Evolutionary conservation across 1,140 invertebrate genomes (phyloP).

Genomic region (Drosophila rufa): DNA sequence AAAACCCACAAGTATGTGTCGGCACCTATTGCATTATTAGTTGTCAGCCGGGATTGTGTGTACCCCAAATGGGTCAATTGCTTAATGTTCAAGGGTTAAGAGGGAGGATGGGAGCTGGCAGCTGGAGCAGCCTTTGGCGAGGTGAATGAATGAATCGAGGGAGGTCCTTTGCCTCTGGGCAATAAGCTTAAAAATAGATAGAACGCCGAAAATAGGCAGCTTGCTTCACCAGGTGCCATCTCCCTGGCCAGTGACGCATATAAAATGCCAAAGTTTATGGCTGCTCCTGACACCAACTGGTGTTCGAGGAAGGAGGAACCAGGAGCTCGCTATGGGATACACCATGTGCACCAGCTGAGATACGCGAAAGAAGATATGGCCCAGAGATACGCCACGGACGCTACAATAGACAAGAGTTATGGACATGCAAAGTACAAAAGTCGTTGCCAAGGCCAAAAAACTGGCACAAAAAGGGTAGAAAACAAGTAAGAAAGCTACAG

Average conservation of each 20-base stretch:
- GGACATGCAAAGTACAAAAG: conserved; percentile 34
- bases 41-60: conserved; percentile 40
- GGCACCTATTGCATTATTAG: conserved; percentile 66
- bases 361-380: conserved; percentile 2
- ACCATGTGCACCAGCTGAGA: conserved; percentile 6
- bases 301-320: not conserved
- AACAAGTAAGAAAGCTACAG: too few species aligned
- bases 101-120: not conserved
- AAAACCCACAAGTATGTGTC: conserved; percentile 21
- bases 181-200: conserved; percentile 55
- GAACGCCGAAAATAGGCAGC: conserved; percentile 54
- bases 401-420: conserved; percentile 32
- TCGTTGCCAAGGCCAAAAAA: not conserved
- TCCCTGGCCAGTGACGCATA: conserved; percentile 35
- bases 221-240: not conserved
- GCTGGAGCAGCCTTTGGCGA: not conserved
- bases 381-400: conserved; percentile 11
- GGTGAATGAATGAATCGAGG: conserved; percentile 7
- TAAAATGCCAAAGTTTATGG: conserved; percentile 66
- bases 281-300: conserved; percentile 23
- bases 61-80: conserved; percentile 69
- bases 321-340: not conserved
- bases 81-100: conserved; percentile 14
- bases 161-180: conserved; percentile 17
- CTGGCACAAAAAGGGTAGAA: not conserved